Percentiles rank a stretch among this genome's conserved stretches.
phyloP scores from a whole-genome alignment of 2,888 invertebrate species.

The Phyllotreta cruciferae region DNA sequence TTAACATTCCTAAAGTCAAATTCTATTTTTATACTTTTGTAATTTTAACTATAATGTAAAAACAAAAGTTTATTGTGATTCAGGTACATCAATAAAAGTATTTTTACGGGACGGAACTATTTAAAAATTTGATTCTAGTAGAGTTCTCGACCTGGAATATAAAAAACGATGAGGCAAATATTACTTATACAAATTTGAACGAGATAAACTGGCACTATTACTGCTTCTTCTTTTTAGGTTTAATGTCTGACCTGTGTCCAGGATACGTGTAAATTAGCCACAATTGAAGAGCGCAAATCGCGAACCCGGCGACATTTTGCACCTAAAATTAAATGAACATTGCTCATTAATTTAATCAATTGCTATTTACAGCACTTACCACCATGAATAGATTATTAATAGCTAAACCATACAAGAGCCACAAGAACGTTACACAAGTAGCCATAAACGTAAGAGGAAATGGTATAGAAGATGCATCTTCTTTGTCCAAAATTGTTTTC shows the following conservation, averaged over 20 bases:
- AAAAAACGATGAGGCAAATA: constrained; percentile 26
- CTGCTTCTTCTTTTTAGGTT: constrained; percentile 40
- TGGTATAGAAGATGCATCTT: constrained; percentile 86
- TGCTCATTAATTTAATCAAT: constrained; percentile 1
- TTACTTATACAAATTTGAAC: constrained; percentile 15
- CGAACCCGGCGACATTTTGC: constrained; percentile 74
- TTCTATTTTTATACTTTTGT: too few relatives aligned
- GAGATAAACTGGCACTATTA: constrained; percentile 16
- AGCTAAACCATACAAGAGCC: constrained; percentile 83
- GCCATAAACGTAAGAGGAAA: constrained; percentile 88
- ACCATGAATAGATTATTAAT: constrained; percentile 78
- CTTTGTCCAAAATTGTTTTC: constrained; percentile 78
- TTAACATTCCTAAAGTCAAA: too few relatives aligned
- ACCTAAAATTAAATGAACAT: constrained; percentile 66
- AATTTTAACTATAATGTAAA: too few relatives aligned
- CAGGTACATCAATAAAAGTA: constrained; percentile 3
- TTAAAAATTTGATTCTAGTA: background rate
- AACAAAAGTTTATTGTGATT: background rate
- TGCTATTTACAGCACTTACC: constrained; percentile 63
- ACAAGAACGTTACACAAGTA: constrained; percentile 77
- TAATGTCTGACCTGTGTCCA: constrained; percentile 39
- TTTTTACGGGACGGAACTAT: background rate
- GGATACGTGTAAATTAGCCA: constrained; percentile 76
- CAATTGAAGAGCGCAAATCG: constrained; percentile 69
- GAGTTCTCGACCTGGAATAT: constrained; percentile 34